Conservation (phyloP, 1,140 invertebrate genomes). For the Yoshiicerus persimilis region DNA sequence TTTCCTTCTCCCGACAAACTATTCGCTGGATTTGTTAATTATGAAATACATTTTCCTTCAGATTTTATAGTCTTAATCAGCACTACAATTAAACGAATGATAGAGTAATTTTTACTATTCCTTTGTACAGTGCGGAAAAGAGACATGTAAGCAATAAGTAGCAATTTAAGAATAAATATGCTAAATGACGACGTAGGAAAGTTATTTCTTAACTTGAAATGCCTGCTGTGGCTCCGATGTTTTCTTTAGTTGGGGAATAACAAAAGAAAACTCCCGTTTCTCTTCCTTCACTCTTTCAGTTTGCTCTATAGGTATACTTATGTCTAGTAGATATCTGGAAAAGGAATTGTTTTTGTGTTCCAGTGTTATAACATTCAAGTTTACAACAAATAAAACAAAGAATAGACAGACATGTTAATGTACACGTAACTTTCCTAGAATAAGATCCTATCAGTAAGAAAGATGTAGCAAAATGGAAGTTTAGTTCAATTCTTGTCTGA, state of each 20-base stretch:
- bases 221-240: too few relatives aligned
- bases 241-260: too few relatives aligned
- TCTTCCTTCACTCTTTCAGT: too few relatives aligned
- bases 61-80: background rate
- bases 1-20: background rate
- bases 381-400: slow-evolving; percentile 10
- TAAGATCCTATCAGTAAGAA: background rate
- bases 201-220: too few relatives aligned
- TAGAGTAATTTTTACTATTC: background rate
- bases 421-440: background rate
- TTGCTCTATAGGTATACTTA: too few relatives aligned
- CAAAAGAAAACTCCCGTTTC: too few relatives aligned
- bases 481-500: background rate
- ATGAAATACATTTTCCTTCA: background rate
- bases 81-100: background rate
- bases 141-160: too few relatives aligned
- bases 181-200: too few relatives aligned
- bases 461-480: background rate
- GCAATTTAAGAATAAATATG: too few relatives aligned
- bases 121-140: background rate
- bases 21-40: background rate
- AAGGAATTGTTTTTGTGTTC: background rate
- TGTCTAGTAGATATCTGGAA: background rate
- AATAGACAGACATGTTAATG: background rate
- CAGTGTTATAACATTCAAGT: background rate